Evolutionary conservation across 1,140 invertebrate species (phyloP).

Genomic region (Teleopsis dalmanni): DNA sequence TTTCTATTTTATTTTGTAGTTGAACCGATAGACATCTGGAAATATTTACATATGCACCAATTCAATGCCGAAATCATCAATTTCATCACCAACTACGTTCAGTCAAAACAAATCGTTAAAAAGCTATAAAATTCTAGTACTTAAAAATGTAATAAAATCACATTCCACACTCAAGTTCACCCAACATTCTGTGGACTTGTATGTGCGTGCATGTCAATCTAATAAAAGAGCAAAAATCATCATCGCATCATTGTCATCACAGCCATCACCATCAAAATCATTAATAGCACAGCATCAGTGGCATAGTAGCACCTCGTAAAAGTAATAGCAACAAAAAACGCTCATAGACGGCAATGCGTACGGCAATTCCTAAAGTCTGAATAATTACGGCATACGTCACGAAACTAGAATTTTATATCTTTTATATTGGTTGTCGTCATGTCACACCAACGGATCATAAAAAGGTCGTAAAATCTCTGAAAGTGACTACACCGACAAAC

Average conservation of each 20-base stretch:
- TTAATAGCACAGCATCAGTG: not conserved
- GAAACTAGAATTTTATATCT: conserved; percentile 34
- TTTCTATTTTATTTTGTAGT: too few relatives aligned
- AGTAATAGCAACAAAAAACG: conserved; percentile 16
- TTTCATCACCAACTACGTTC: not conserved
- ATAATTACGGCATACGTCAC: conserved; percentile 43
- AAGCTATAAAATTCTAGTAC: conserved; percentile 28
- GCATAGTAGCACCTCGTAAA: conserved; percentile 32
- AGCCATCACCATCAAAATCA: conserved; percentile 1
- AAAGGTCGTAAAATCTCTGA: conserved; percentile 38
- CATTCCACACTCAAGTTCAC: not conserved
- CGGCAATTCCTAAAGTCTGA: conserved; percentile 18
- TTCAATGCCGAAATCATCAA: not conserved
- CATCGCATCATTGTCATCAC: conserved; percentile 8
- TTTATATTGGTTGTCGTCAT: conserved; percentile 37
- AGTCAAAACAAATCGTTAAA: conserved; percentile 44
- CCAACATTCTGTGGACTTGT: too few relatives aligned
- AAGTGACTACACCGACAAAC: not conserved
- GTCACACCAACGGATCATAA: conserved; percentile 42
- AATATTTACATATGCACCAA: too few relatives aligned
- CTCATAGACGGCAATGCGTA: not conserved
- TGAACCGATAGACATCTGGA: too few relatives aligned
- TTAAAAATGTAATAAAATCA: not conserved
- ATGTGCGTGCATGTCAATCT: not conserved
- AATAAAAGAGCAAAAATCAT: not conserved